Evolutionary conservation across 1,140 invertebrate species (phyloP), one percentile per base, ranked within the genome.

Genomic region (Tetramorium alpestre): DNA sequence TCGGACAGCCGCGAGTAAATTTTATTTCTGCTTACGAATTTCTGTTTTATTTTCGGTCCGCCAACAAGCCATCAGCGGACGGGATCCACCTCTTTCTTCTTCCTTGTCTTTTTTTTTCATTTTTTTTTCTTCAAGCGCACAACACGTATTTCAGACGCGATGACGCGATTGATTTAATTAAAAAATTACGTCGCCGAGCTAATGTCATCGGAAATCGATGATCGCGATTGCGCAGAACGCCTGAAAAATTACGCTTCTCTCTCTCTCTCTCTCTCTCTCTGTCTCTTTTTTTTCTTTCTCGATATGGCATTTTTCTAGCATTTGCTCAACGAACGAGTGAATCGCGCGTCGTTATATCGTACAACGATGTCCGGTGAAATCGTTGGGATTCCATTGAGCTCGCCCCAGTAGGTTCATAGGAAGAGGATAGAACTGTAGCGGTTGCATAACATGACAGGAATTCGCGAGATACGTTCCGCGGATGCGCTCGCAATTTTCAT

Each of bases 101-200:
- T 28, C 25, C 25, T 78, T 28, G 10, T 51, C 16, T 33, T 49
- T 70, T 60, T 51, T 73, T 13, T 16, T n/a, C 41, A 41, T 69
- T 49, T 33, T 73, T 54, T 65, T 18, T 78, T 56, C 60, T 10
- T 33, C 76, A n/a, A 47, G 49, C 51, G 25, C 38, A 58, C 49
- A 58, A 51, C 47, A 81, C 54, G 44, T 86, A 78, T 58, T 81
- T 86, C 60, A 60, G 25, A 60, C 49, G 62, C 84, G 51, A 56
- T 78, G 49, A 86, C 38, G 84, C 76, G 64, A 81, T 44, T 86
- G 51, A 69, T 81, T 82, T 82, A 81, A 86, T 86, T 86, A 86
- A 86, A 86, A 86, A 69, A 58, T 78, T 54, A 81, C 76, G n/a
- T 86, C 44, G 64, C 64, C 16, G n/a, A 16, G 49, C 44, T 58